These are phyloP conservation scores for Trochalopteron elliotii DNA, from an alignment of 2,113 vertebrate genomes.

Conservation along the genomic window DNA sequence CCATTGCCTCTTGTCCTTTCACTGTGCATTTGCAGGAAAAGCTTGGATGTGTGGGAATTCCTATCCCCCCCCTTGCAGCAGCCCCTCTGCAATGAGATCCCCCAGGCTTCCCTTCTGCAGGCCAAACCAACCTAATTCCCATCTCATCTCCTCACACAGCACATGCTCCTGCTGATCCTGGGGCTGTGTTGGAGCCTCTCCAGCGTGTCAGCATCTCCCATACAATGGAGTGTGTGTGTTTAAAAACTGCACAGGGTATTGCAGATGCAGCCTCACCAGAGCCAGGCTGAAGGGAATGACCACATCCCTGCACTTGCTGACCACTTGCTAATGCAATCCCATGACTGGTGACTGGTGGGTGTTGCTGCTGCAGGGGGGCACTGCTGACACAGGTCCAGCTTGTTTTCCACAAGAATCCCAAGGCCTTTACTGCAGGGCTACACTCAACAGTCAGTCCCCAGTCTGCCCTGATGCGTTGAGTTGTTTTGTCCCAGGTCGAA, in stretches of 20 bases:
- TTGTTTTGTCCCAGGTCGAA: background rate
- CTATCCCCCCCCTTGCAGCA: background rate
- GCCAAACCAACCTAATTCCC: background rate
- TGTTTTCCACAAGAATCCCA: background rate
- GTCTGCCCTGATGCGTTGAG: background rate
- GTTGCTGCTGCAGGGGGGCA: background rate
- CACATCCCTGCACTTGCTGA: background rate
- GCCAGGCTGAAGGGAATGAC: background rate
- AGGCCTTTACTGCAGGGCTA: background rate
- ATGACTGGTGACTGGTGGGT: background rate
- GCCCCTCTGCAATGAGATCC: background rate
- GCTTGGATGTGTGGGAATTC: background rate
- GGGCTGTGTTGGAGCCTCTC: background rate
- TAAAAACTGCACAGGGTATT: background rate
- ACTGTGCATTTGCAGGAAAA: background rate
- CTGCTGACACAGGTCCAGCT: background rate
- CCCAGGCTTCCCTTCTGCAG: background rate
- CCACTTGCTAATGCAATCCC: background rate
- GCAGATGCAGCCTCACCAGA: background rate
- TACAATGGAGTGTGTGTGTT: background rate
- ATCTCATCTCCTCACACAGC: background rate
- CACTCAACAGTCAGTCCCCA: background rate
- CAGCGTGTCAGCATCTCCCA: background rate
- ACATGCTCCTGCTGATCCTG: accelerated
- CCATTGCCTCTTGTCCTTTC: background rate